These are phyloP conservation scores for Galerucella nymphaeae DNA, from an alignment of 2,888 invertebrate genomes.

Conservation along the genomic window DNA sequence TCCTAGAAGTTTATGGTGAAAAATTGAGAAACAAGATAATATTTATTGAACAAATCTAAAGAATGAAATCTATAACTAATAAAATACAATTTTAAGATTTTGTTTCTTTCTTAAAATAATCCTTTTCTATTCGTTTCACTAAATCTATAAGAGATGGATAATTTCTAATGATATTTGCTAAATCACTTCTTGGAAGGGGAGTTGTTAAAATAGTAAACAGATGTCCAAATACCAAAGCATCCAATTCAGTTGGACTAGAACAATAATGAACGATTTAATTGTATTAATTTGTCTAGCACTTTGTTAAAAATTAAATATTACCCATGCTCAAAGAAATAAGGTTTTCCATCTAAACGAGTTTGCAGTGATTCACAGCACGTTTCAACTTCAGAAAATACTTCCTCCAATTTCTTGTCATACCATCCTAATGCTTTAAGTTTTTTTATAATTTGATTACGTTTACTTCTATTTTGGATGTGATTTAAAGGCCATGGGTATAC, in stretches of 20 bases:
- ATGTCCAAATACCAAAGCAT: constrained; percentile 97
- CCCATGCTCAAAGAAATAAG: constrained; percentile 85
- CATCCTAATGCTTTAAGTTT: constrained; percentile 84
- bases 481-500: constrained; percentile 95
- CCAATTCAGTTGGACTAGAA: constrained; percentile 90
- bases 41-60: background rate
- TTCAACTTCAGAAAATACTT: constrained; percentile 82
- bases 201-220: constrained; percentile 95
- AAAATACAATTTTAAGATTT: constrained; percentile 20
- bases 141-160: constrained; percentile 83
- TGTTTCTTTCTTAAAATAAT: constrained; percentile 73
- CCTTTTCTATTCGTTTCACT: constrained; percentile 85
- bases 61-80: background rate
- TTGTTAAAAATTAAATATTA: constrained; percentile 64
- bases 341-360: constrained; percentile 81
- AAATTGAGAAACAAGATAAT: background rate
- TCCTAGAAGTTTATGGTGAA: too few relatives aligned
- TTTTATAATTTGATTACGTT: constrained; percentile 76
- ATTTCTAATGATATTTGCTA: constrained; percentile 83
- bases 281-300: background rate
- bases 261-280: constrained; percentile 42
- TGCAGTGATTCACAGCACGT: constrained; percentile 90
- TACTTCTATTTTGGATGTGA: constrained; percentile 81
- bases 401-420: constrained; percentile 81
- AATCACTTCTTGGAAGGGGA: constrained; percentile 81